phyloP scores from a whole-genome alignment of 2,113 vertebrate genomes.

The Saguinus imperator region DNA sequence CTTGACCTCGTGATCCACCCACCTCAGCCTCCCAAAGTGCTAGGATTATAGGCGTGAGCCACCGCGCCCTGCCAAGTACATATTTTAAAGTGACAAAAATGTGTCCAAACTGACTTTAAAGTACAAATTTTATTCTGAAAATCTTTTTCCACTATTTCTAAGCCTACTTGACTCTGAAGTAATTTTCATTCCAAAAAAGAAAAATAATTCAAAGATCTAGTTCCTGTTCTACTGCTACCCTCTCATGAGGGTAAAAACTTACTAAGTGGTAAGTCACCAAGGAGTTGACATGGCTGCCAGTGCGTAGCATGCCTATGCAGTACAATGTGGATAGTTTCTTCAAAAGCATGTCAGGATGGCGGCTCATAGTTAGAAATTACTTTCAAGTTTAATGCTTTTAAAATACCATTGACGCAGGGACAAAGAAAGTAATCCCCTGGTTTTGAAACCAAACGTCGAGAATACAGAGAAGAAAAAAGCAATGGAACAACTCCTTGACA shows the following conservation, averaged over 20 bases:
- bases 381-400: slow-evolving; percentile 34
- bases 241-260: not conserved
- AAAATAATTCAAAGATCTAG: not conserved
- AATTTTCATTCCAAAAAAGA: slow-evolving; percentile 34
- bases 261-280: not conserved
- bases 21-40: no score
- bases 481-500: not conserved
- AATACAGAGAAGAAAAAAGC: not conserved
- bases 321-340: not conserved
- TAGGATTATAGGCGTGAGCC: no score
- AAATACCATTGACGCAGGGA: not conserved
- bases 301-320: not conserved
- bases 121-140: slow-evolving; percentile 7
- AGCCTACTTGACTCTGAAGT: not conserved
- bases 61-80: no score
- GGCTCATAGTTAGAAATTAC: not conserved
- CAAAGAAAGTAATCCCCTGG: not conserved
- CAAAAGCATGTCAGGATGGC: not conserved
- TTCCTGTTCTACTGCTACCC: not conserved
- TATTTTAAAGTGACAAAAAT: not conserved
- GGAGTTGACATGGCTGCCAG: not conserved
- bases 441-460: not conserved
- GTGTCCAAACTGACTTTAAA: slow-evolving; percentile 18
- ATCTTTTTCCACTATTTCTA: not conserved
- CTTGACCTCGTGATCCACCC: no score